Evolutionary conservation across 1,140 invertebrate species (phyloP), one percentile per base, ranked within the genome.

Genomic region (Nixonia krombeini): DNA sequence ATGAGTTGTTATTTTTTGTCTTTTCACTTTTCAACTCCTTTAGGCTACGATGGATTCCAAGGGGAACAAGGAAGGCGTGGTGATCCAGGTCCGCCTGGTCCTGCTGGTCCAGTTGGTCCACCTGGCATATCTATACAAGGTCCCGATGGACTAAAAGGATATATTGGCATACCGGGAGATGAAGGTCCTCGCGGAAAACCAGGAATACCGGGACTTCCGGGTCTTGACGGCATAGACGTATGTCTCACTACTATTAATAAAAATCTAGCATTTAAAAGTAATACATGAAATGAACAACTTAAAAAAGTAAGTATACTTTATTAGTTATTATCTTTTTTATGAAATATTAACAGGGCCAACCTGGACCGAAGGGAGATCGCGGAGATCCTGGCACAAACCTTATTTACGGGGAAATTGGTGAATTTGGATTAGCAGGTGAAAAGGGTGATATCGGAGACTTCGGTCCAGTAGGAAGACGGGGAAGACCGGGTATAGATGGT

Each of bases 11-110:
- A n/a, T n/a, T n/a, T n/a, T n/a, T n/a, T n/a, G n/a, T n/a, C n/a
- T n/a, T n/a, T n/a, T n/a, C n/a, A n/a, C n/a, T 25, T 74, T 2
- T 49, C 84, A 55, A 89, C 90, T 16, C 40, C 68, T 1, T 41
- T 64, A 8, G 89, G 89, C 1, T 46, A 47, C 6, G 90, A 89
- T 0, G 88, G 88, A 13, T 68, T 85, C 0, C 87, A 87, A 69
- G 88, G 88, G 16, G 88, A 86, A 56, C 80, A 81, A 4, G 89
- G 89, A 5, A 70, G 84, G 38, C 76, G 80, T 7, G 87, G 89
- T 45, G 87, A 88, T 26, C 59, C 78, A 41, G 89, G 89, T 12
- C 76, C 64, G 28, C 80, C 84, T 9, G 89, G 89, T 38, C 53
- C 75, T 6, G 4, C 75, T 4, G 89, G 89, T 17, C 57, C 64